Evolutionary conservation across 2,888 invertebrate species (phyloP).

Genomic region (Parasteatoda lunata): DNA sequence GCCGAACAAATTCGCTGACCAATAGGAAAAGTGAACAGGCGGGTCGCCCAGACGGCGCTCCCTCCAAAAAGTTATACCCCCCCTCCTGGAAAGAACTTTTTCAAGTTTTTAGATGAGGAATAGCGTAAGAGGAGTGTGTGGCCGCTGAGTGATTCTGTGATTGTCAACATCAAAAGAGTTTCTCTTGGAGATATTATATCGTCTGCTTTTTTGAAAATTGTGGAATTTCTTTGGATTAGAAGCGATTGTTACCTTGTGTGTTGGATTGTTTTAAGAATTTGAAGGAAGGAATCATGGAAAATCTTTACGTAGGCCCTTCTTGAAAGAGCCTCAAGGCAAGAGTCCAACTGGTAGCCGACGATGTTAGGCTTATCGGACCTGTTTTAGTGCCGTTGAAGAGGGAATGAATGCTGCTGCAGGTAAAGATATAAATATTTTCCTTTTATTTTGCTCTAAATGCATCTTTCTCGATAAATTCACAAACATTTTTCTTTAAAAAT

Average conservation of each 20-base stretch:
- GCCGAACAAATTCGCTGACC: constrained; percentile 21
- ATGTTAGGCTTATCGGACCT: constrained; percentile 66
- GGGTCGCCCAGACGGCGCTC: constrained; percentile 43
- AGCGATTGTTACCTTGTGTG: no score
- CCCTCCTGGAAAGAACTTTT: constrained; percentile 13
- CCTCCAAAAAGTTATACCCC: constrained; percentile 28
- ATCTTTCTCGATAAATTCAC: no score
- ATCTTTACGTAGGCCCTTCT: constrained; percentile 52
- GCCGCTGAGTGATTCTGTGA: no score
- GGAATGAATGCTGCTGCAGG: background rate
- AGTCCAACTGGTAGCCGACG: constrained; percentile 52
- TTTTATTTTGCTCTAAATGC: no score
- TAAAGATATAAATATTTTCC: background rate
- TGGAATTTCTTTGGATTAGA: no score
- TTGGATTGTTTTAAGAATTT: no score
- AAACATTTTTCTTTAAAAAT: no score
- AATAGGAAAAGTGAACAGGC: constrained; percentile 44
- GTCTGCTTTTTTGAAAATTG: no score
- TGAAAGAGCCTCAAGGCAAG: constrained; percentile 62
- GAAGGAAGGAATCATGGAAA: background rate
- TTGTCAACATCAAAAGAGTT: no score
- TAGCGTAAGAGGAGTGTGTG: no score
- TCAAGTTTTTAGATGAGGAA: background rate
- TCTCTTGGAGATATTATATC: no score
- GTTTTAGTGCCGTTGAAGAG: constrained; percentile 54